Evolutionary conservation across 2,113 vertebrate species (phyloP).

Genomic region (Apaloderma vittatum): DNA sequence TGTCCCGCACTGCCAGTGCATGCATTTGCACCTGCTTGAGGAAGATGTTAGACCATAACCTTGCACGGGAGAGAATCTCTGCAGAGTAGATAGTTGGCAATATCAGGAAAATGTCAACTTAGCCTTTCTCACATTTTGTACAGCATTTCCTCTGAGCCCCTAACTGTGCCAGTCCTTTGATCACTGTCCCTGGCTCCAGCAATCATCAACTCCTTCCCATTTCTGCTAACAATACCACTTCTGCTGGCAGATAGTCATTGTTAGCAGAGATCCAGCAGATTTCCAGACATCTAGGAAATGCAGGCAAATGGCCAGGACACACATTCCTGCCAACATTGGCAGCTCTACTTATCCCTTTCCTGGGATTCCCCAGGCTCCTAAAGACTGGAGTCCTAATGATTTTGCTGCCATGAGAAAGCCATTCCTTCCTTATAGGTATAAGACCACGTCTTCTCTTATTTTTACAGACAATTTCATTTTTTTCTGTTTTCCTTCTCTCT

Average conservation of each 20-base stretch:
- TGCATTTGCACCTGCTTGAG: not conserved
- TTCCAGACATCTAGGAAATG: not conserved
- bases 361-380: not conserved
- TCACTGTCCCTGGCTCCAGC: not conserved
- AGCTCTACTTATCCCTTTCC: not conserved
- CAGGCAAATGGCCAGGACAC: not conserved
- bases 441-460: not conserved
- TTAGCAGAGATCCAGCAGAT: not conserved
- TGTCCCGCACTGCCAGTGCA: not conserved
- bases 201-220: not conserved
- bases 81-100: not conserved
- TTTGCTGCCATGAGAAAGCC: not conserved
- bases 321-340: fast-evolving
- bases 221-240: not conserved
- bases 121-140: not conserved
- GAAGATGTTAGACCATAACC: not conserved
- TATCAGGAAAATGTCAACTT: not conserved
- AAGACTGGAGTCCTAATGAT: not conserved
- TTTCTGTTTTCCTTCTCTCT: not conserved
- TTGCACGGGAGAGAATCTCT: not conserved
- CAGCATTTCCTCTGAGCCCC: not conserved
- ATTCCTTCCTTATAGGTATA: not conserved
- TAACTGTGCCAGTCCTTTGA: not conserved
- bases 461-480: not conserved
- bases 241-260: fast-evolving